A percentile compares a stretch with the other conserved stretches of the same genome.
phyloP scores from a whole-genome alignment of 2,113 vertebrate species.

The Hypocryptadius cinnamomeus region DNA sequence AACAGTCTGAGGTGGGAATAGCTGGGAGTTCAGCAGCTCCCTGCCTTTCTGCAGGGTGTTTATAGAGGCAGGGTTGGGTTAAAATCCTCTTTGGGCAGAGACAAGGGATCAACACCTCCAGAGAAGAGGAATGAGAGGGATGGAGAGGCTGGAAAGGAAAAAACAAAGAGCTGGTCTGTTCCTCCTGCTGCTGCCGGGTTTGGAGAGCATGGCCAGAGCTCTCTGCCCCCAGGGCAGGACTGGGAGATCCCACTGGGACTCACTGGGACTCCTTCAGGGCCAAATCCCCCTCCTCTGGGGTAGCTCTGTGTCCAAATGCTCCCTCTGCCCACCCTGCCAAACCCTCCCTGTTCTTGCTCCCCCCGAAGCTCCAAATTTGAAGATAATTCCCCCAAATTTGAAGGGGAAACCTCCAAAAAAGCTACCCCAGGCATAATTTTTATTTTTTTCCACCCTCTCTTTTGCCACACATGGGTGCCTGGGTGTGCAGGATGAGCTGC shows the following conservation, averaged over 20 bases:
- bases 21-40: neutral
- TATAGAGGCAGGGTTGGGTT: neutral
- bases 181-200: neutral
- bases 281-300: neutral
- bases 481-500: neutral
- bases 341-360: neutral
- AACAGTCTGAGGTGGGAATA: neutral
- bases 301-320: neutral
- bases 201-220: neutral
- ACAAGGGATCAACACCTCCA: neutral
- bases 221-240: neutral
- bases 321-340: neutral
- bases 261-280: neutral
- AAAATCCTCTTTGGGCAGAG: neutral
- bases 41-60: neutral
- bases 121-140: neutral
- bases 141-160: neutral
- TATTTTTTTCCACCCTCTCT: neutral
- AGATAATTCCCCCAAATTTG: neutral
- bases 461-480: rapidly evolving
- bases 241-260: neutral
- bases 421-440: neutral
- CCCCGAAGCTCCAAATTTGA: neutral
- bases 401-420: neutral
- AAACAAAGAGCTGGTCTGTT: neutral